Evolutionary conservation across 2,113 vertebrate genomes (phyloP).

Genomic region (Herpailurus yagouaroundi): DNA sequence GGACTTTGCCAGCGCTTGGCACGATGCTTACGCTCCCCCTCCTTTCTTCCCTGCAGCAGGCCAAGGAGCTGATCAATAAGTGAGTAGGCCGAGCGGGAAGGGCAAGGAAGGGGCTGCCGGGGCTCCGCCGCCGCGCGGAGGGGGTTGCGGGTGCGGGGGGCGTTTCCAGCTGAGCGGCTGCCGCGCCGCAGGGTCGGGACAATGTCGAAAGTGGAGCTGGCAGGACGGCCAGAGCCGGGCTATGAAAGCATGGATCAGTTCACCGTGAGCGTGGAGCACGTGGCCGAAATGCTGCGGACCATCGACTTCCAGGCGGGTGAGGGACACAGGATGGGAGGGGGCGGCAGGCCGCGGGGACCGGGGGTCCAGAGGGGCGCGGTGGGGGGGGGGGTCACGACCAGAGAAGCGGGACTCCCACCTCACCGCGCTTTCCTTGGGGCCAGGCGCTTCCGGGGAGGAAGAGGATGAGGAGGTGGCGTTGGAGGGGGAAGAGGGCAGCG

Average conservation of each 20-base stretch:
- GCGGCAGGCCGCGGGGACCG: accelerated
- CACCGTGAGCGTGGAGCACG: slow-evolving; percentile 86
- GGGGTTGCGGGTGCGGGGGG: background rate
- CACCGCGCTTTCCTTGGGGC: background rate
- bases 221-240: slow-evolving; percentile 87
- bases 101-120: background rate
- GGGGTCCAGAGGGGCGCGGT: accelerated
- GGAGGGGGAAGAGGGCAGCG: slow-evolving; percentile 58
- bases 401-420: background rate
- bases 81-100: slow-evolving; percentile 83
- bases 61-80: slow-evolving; percentile 92
- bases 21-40: background rate
- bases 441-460: slow-evolving; percentile 64
- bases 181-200: slow-evolving; percentile 88
- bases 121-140: background rate
- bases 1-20: background rate
- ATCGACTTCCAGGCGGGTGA: slow-evolving; percentile 91
- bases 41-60: slow-evolving; percentile 85
- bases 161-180: background rate
- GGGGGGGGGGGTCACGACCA: accelerated
- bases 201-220: slow-evolving; percentile 86
- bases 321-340: background rate
- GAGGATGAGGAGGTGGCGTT: slow-evolving; percentile 74
- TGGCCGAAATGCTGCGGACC: slow-evolving; percentile 88
- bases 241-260: slow-evolving; percentile 93